These are phyloP conservation scores for Trachelus troglodyta DNA, from an alignment of 2,888 invertebrate genomes.

Conservation along the genomic window DNA sequence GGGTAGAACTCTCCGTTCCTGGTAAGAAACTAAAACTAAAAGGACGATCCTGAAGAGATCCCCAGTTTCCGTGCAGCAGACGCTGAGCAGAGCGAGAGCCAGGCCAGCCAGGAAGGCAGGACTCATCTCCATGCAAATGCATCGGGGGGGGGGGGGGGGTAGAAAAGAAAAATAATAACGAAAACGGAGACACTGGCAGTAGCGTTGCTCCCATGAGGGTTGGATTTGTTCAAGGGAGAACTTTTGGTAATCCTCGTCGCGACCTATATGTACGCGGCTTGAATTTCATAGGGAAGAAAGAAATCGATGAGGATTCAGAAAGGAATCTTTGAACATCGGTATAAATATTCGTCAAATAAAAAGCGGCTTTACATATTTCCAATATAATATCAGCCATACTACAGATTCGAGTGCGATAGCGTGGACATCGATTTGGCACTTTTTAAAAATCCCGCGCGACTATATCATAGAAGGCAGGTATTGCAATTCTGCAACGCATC, in stretches of 20 bases:
- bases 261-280: background rate
- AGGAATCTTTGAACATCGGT: background rate
- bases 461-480: no score
- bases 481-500: no score
- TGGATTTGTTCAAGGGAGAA: background rate
- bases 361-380: background rate
- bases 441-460: background rate
- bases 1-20: background rate
- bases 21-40: background rate
- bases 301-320: background rate
- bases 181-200: background rate
- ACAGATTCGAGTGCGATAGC: background rate
- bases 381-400: background rate
- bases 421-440: background rate
- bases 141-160: background rate
- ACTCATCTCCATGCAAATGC: background rate
- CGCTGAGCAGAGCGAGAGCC: background rate
- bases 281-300: background rate
- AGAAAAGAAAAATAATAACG: background rate
- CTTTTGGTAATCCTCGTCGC: background rate
- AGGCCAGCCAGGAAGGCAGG: background rate
- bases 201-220: background rate
- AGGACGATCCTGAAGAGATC: background rate
- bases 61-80: background rate
- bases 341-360: background rate